Evolutionary conservation across 2,797 vertebrate species (phyloP), one percentile per base, ranked within the genome.

Genomic region (Sebastes steindachneri): DNA sequence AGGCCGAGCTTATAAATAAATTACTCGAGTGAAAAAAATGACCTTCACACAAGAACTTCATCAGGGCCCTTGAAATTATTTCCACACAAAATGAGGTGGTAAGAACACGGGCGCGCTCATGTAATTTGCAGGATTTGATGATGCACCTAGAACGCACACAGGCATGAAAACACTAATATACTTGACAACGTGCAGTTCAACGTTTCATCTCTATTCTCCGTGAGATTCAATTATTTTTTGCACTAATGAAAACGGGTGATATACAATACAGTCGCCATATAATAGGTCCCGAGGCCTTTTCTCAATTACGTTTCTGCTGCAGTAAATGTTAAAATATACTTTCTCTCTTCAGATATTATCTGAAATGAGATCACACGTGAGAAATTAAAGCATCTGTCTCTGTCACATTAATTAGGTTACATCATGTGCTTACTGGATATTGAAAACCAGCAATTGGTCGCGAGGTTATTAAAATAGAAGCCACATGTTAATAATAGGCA

Each of bases 361-460:
- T 82, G 65, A 70, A 83, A 78, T 82, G 64, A 86, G 73, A 83
- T 86, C 71, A 71, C 55, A 51, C 19, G 35, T n/a, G 48, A 73
- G 31, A 89, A 85, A 83, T 87, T 21, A 74, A 85, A 83, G 65
- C 84, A 90, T 90, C 75, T 45, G 71, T 92, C 89, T 90, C 73
- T 80, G 86, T 86, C 88, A 80, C 78, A 73, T 79, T 93, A 91
- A 93, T 91, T 80, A 89, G 89, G 87, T 82, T 83, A 88, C 57
- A 75, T 84, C 25, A 59, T 76, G 58, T 80, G 77, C 67, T 70
- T 19, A 31, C 58, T 80, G 86, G 80, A 87, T 85, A 81, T 60
- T 84, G 71, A 84, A 77, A 57, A 70, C 60, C 73, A 68, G 77
- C 85, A 77, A 88, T 77, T 87, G 81, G 29, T 54, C 3, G 28